Conservation (phyloP, 2,113 vertebrate species). For the Puffinus mauretanicus region DNA sequence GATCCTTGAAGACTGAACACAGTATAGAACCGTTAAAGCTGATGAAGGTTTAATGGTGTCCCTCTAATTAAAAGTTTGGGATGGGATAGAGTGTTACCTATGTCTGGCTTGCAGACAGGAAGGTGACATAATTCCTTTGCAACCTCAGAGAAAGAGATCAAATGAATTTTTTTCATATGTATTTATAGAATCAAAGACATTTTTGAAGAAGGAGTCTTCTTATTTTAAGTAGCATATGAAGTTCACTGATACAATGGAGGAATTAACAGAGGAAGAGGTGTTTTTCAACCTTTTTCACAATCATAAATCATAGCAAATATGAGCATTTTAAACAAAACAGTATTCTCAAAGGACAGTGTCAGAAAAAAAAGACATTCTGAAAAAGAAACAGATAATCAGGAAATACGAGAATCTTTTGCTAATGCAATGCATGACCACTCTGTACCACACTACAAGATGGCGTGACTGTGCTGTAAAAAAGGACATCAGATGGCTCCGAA, state of each 20-base stretch:
- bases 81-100: neutral
- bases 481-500: neutral
- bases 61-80: neutral
- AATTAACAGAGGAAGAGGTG: constrained; percentile 2
- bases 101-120: constrained; percentile 31
- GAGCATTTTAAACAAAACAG: neutral
- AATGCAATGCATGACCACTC: neutral
- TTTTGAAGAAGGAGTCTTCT: constrained; percentile 35
- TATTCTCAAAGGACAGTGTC: neutral
- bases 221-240: neutral
- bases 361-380: neutral
- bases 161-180: neutral
- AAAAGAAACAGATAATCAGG: neutral
- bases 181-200: constrained; percentile 34
- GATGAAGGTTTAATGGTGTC: neutral
- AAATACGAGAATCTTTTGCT: neutral
- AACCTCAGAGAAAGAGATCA: constrained; percentile 36
- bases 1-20: neutral
- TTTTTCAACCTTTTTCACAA: neutral
- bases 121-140: constrained; percentile 29
- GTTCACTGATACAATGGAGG: neutral
- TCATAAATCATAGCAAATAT: neutral
- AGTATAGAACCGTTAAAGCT: neutral
- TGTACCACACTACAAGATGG: neutral
- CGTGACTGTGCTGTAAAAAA: neutral